A percentile compares a stretch with the other conserved stretches of the same genome.
These are phyloP conservation scores for Cosmorhoe ocellata DNA, from an alignment of 2,888 invertebrate genomes.

Conservation along the genomic window DNA sequence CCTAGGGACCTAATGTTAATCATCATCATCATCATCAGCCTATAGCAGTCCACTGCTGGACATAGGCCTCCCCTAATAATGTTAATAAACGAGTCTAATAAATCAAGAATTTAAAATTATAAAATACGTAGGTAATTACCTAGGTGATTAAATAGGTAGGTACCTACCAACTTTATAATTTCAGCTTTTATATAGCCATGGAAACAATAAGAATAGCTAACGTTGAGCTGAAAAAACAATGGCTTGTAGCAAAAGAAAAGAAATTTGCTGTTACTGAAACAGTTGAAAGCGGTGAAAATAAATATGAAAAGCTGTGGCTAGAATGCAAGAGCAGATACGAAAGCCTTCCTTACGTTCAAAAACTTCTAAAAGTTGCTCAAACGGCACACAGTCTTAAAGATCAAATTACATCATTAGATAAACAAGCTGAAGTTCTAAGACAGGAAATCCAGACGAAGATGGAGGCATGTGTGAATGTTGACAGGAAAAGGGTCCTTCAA, in stretches of 20 bases:
- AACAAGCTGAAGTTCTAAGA: conserved; percentile 40
- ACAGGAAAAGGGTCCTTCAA: conserved; percentile 51
- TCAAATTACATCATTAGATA: conserved; percentile 42
- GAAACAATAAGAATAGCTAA: conserved; percentile 58
- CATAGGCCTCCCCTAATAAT: no score
- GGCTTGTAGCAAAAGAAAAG: conserved; percentile 51
- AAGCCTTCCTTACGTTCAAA: conserved; percentile 61
- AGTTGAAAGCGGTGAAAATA: conserved; percentile 50
- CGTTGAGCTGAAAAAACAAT: conserved; percentile 60
- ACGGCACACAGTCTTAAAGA: conserved; percentile 41
- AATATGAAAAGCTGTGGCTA: conserved; percentile 63
- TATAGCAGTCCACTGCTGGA: no score
- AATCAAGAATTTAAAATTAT: no score
- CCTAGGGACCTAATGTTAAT: no score
- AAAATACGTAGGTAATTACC: background rate
- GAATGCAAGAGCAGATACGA: conserved; percentile 59
- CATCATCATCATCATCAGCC: no score
- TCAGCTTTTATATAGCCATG: conserved; percentile 31
- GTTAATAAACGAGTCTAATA: no score
- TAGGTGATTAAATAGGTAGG: conserved; percentile 35
- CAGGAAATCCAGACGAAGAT: conserved; percentile 48
- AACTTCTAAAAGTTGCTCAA: conserved; percentile 44
- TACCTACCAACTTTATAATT: background rate
- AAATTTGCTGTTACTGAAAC: conserved; percentile 49
- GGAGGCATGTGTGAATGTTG: conserved; percentile 37